Base-by-base conservation (phyloP, 2,113 vertebrate species). In the Calonectris borealis region DNA sequence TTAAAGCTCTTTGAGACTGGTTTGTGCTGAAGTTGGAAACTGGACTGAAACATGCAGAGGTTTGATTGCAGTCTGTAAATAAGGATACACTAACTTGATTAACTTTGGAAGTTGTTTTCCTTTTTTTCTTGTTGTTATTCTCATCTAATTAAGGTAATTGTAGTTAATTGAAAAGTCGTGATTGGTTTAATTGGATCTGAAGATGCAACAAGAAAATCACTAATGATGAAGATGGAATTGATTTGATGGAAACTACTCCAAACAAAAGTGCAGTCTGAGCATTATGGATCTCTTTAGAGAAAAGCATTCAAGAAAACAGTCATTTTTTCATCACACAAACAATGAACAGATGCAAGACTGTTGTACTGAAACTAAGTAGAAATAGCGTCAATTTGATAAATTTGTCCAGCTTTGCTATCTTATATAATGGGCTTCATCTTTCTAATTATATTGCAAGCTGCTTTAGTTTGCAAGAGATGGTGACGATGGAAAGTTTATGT, bases 131-230 rank as follows among this genome's bases (percentile, higher is more conserved):
- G 71, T 92, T 96, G 92, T 84, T 95, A 93, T 96, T 92, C 69
- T 91, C 92, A 72, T 93, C 79, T 92, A 97, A 97, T 97, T 96
- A 96, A 93, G 83, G 86, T 94, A 96, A 96, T 95, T 96, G 73
- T 84, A 78, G 44, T 94, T 96, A 96, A 97, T 94, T 96, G 95
- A 97, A 97, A 97, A 96, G 82, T 58, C 86, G 95, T 93, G 88
- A 97, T 96, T 95, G 80, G 80, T 88, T 93, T 97, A 96, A 95
- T 95, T 96, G 27, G 42, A 92, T 92, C 62, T 94, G 86, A 94
- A 93, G 75, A 94, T 87, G 77, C 70, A 96, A 95, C 48, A 88
- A 95, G 72, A 95, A 97, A 97, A 95, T 94, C 86, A 88, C 51
- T 96, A 91, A 91, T 5, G 11, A 88, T 92, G 71, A 95, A 88